Conservation (phyloP, 2,888 invertebrate genomes). For the Drosophila eohydei region DNA sequence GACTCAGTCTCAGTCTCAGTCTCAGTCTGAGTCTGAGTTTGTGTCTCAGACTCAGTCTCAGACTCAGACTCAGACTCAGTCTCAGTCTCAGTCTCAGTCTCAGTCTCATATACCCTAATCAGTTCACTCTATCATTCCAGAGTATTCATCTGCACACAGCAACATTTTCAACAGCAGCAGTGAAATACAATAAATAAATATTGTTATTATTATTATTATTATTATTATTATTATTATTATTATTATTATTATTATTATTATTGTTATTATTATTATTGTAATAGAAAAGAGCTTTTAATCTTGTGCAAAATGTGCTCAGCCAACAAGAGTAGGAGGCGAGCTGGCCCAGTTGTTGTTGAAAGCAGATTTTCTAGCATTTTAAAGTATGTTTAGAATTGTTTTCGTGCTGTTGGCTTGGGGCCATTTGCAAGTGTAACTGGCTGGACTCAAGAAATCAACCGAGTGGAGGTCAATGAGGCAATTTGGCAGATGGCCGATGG, state of each 20-base stretch:
- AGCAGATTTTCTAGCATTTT: background rate
- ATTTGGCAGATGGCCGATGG: conserved; percentile 14
- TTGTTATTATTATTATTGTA: background rate
- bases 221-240: background rate
- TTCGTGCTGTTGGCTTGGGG: background rate
- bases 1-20: background rate
- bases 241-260: too few species aligned
- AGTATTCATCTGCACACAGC: background rate
- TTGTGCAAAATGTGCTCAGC: background rate
- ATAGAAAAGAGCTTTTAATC: conserved; percentile 6
- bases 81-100: background rate
- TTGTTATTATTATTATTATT: conserved; percentile 7
- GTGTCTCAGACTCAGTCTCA: background rate
- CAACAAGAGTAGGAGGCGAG: background rate
- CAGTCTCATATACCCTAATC: background rate
- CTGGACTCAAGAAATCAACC: conserved; percentile 7
- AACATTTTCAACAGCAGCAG: background rate
- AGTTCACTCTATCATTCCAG: background rate
- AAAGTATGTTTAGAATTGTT: background rate
- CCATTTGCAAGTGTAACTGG: conserved; percentile 7
- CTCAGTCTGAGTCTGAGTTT: background rate
- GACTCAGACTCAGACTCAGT: background rate
- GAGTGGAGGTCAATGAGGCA: conserved; percentile 25
- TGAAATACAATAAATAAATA: background rate
- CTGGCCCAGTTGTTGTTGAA: background rate